A percentile compares a stretch with the other conserved stretches of the same genome.
Conservation (phyloP, 2,113 vertebrate genomes). For the Equus quagga region DNA sequence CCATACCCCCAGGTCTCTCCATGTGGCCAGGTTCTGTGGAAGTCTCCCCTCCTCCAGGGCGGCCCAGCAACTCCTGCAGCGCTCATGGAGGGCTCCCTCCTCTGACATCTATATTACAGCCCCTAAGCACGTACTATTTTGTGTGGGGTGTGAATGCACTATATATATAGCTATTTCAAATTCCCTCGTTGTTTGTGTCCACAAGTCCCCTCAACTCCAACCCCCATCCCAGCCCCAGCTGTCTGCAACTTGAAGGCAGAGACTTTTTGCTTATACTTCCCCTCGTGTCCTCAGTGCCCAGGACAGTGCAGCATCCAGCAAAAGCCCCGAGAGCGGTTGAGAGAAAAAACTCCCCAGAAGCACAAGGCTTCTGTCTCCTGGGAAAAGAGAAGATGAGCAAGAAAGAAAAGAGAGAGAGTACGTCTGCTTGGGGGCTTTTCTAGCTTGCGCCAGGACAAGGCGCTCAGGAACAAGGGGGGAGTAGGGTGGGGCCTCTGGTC, state of each 20-base stretch:
- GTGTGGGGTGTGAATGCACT: accelerated
- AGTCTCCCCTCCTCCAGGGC: background rate
- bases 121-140: accelerated
- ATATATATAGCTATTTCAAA: background rate
- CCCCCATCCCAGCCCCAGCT: background rate
- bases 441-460: background rate
- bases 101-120: accelerated
- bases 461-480: background rate
- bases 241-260: background rate
- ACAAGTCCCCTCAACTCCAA: background rate
- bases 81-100: background rate
- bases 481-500: no score
- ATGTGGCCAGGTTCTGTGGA: no score
- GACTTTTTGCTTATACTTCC: background rate
- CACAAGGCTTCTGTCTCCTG: background rate
- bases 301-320: background rate
- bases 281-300: background rate
- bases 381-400: background rate
- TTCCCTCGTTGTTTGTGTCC: background rate
- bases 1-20: background rate
- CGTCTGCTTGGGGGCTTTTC: background rate
- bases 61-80: accelerated
- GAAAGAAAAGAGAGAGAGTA: background rate
- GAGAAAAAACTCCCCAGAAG: background rate
- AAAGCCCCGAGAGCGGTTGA: background rate